Conservation (phyloP, 2,888 invertebrate genomes). For the Pseudanteris insignis region DNA sequence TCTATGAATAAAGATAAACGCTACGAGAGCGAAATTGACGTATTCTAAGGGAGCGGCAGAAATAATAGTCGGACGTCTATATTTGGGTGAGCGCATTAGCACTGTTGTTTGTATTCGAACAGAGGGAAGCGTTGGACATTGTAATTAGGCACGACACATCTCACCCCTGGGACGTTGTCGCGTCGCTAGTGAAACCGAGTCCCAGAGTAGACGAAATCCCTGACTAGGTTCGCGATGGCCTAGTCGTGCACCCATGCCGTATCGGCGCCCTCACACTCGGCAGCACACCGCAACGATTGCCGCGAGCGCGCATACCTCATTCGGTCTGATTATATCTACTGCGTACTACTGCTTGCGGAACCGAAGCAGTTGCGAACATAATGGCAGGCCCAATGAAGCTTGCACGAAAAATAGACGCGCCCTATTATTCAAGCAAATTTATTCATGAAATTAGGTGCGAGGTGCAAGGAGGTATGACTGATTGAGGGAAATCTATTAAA, state of each 20-base stretch:
- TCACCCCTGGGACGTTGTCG: slow-evolving; percentile 59
- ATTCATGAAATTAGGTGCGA: slow-evolving; percentile 39
- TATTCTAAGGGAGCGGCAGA: slow-evolving; percentile 23
- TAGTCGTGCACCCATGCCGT: slow-evolving; percentile 34
- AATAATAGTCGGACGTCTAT: slow-evolving; percentile 43
- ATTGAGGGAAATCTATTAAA: slow-evolving; percentile 41
- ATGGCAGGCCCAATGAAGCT: slow-evolving; percentile 19
- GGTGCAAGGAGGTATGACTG: slow-evolving; percentile 36
- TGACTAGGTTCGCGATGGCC: slow-evolving; percentile 44
- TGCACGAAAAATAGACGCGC: slow-evolving; percentile 19
- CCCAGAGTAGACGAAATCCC: slow-evolving; percentile 38
- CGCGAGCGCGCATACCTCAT: slow-evolving; percentile 58
- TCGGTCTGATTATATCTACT: slow-evolving; percentile 57
- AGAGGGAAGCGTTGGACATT: slow-evolving; percentile 62
- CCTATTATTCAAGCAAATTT: slow-evolving; percentile 37
- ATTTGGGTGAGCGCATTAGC: slow-evolving; percentile 55
- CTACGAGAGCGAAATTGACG: slow-evolving; percentile 18
- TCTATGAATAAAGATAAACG: slow-evolving; percentile 13
- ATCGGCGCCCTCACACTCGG: slow-evolving; percentile 11
- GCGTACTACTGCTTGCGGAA: slow-evolving; percentile 38
- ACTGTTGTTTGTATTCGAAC: slow-evolving; percentile 61
- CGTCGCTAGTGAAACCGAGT: slow-evolving; percentile 38
- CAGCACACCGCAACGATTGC: slow-evolving; percentile 44
- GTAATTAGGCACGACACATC: slow-evolving; percentile 66
- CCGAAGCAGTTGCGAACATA: slow-evolving; percentile 2